Base-by-base conservation (phyloP, 2,888 invertebrate genomes). In the Tanytarsus gracilentus region DNA sequence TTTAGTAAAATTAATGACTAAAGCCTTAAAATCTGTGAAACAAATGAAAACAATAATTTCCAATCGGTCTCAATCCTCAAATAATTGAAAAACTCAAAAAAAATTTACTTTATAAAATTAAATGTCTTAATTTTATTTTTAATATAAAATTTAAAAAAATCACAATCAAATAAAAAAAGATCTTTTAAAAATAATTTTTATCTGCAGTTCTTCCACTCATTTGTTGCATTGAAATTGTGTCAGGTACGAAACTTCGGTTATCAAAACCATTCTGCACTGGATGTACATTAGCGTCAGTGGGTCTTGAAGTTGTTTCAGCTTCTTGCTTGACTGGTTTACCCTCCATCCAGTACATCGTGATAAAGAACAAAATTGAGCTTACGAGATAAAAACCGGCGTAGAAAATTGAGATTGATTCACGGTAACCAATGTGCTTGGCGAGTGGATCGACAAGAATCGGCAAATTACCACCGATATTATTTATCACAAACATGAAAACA, bases 401-500 rank as follows among this genome's bases (percentile, higher is more conserved):
- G 74, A 88, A 89, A 67, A 92, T 87, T 77, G 87, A 88, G 56
- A 93, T 78, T 23, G 91, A 84, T 67, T 87, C 88, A 65, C 90
- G 77, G 72, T 88, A 92, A 7, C 90, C 89, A 62, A 90, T 84
- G 2, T 80, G 78, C 71, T 87, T 86, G 56, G 89, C 83, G 1
- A 91, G 83, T 0, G 91, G 91, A 71, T 91, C 90, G 2, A 92
- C 88, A 11, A 90, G 76, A 67, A 92, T 90, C 26, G 92, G 92
- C 66, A 92, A 76, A 73, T 92, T 92, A 30, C 92, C 92, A 5
- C 92, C 92, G 63, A 92, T 83, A 74, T 92, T 93, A 76, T 92
- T 92, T 88, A 92, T 92, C 2, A 92, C 88, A 73, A 93, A 93
- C 36, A 92, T 78, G 70, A 92, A 92, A 29, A 91, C 81, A 0